Conservation (phyloP, 1,140 invertebrate species). For the Lepidurus arcticus region DNA sequence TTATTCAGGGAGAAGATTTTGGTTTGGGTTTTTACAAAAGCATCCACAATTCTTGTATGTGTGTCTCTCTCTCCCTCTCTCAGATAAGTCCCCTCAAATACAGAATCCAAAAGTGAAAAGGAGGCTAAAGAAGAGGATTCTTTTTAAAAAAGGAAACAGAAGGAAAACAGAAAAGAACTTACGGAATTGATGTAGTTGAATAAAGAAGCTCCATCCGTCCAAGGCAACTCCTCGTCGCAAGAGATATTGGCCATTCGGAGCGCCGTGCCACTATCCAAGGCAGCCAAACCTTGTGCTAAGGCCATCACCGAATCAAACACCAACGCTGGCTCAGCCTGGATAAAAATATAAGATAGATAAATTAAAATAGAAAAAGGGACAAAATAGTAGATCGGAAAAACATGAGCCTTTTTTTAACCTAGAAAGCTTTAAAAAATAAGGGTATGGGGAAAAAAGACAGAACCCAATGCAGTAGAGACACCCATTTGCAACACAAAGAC, state of each 20-base stretch:
- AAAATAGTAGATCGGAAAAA: not conserved
- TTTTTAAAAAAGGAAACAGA: slow-evolving; percentile 16
- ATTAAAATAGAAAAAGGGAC: not conserved
- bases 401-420: not conserved
- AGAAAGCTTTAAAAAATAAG: not conserved
- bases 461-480: not conserved
- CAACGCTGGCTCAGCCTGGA: slow-evolving; percentile 82
- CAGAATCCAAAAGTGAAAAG: not conserved
- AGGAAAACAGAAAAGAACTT: slow-evolving; percentile 41
- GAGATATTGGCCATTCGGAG: slow-evolving; percentile 69
- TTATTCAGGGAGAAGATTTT: too few relatives aligned
- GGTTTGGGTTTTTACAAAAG: too few relatives aligned
- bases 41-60: too few relatives aligned
- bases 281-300: slow-evolving; percentile 70
- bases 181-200: slow-evolving; percentile 89
- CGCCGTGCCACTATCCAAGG: slow-evolving; percentile 58
- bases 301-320: slow-evolving; percentile 87
- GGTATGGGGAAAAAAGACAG: not conserved
- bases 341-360: slow-evolving; percentile 26
- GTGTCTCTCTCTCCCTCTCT: too few relatives aligned
- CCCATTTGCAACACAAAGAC: slow-evolving; percentile 7
- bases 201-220: slow-evolving; percentile 76
- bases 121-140: not conserved
- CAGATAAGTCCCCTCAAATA: not conserved
- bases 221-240: slow-evolving; percentile 72